Conservation (phyloP, 2,888 invertebrate species). For the Allophyes oxyacanthae region DNA sequence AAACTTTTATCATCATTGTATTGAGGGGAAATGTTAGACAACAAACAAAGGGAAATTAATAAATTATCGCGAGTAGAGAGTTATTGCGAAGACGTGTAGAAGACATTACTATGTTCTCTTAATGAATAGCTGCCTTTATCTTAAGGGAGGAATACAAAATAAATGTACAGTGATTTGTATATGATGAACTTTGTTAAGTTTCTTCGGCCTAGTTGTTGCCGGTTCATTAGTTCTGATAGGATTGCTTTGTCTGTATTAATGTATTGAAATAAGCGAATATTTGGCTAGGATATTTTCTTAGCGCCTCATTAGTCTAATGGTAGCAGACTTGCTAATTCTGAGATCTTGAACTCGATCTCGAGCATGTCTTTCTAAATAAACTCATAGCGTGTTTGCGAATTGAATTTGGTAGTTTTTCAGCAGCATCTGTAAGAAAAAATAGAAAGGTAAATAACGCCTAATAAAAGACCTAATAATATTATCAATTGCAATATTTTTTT, state of each 20-base stretch:
- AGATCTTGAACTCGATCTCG: background rate
- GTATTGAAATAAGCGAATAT: conserved; percentile 6
- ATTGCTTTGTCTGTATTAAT: conserved; percentile 37
- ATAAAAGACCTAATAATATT: too few species aligned
- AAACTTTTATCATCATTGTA: conserved; percentile 43
- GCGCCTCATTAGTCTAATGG: conserved; percentile 1
- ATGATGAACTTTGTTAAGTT: conserved; percentile 56
- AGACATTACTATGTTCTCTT: conserved; percentile 69
- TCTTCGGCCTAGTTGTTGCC: conserved; percentile 35
- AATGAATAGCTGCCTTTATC: conserved; percentile 75
- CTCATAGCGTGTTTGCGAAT: too few species aligned
- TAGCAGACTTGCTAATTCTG: background rate
- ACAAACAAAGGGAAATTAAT: conserved; percentile 85
- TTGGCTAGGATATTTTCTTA: conserved; percentile 21
- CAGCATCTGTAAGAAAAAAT: too few species aligned
- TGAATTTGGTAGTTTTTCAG: too few species aligned
- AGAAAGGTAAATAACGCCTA: too few species aligned
- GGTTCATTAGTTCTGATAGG: conserved; percentile 42
- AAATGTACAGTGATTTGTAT: conserved; percentile 65
- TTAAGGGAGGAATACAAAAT: conserved; percentile 70
- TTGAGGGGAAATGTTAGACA: conserved; percentile 70
- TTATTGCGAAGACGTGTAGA: conserved; percentile 69
- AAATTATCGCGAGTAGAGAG: conserved; percentile 79
- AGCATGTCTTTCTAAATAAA: too few species aligned
- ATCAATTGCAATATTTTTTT: too few species aligned